These are phyloP conservation scores for Antheraea yamamai DNA, from an alignment of 2,888 invertebrate genomes.

Conservation along the genomic window DNA sequence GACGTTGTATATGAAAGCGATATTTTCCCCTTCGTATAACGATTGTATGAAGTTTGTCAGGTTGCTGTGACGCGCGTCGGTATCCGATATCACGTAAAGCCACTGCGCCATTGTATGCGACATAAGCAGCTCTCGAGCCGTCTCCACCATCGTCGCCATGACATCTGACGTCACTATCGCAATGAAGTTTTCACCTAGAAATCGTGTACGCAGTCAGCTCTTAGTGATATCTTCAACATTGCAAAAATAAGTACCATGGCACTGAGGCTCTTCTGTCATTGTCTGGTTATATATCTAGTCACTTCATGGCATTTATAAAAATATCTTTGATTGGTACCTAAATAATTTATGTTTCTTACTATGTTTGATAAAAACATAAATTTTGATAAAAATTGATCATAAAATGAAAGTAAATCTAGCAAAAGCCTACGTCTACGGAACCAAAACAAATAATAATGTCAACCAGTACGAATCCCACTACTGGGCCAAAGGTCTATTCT, in stretches of 20 bases:
- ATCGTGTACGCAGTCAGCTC: neutral
- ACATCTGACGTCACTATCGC: slow-evolving; percentile 84
- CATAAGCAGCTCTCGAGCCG: slow-evolving; percentile 85
- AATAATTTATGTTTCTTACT: too few relatives aligned
- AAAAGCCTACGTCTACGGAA: too few relatives aligned
- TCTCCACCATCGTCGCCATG: slow-evolving; percentile 85
- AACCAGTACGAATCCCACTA: too few relatives aligned
- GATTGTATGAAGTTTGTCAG: slow-evolving; percentile 80
- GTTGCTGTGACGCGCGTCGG: slow-evolving; percentile 72
- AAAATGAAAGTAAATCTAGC: too few relatives aligned
- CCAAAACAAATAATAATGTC: too few relatives aligned
- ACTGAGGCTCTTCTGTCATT: too few relatives aligned
- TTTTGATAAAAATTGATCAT: too few relatives aligned
- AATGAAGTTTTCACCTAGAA: slow-evolving; percentile 81
- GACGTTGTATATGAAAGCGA: slow-evolving; percentile 89
- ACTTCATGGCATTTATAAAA: too few relatives aligned
- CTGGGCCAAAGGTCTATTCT: too few relatives aligned
- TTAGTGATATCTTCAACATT: neutral
- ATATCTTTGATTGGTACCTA: too few relatives aligned
- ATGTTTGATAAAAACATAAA: too few relatives aligned
- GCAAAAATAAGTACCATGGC: neutral
- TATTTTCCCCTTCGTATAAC: slow-evolving; percentile 89
- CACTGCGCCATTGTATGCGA: slow-evolving; percentile 89
- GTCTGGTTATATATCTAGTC: too few relatives aligned
- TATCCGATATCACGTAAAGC: slow-evolving; percentile 89